Base-by-base conservation (phyloP, 2,888 invertebrate genomes). In the Mactromeris polynyma region DNA sequence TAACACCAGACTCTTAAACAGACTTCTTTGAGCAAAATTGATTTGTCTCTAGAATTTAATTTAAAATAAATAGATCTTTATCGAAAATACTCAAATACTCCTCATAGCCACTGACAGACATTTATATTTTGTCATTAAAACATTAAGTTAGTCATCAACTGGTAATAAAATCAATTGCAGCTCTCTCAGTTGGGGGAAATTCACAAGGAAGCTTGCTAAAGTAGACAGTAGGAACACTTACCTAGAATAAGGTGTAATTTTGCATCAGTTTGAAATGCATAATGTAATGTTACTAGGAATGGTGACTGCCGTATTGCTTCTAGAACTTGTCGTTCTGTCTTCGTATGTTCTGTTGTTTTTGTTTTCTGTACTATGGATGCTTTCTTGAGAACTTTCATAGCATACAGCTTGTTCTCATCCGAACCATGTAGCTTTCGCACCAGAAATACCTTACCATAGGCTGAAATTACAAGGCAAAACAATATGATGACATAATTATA, bases 311-410 rank as follows among this genome's bases (percentile, higher is more conserved):
- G 97, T 90, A 99, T 98, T 83, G 99, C 98, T 97, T 99, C 99
- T 94, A 99, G 97, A 89, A 99, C 99, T 97, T 99, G 98, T 97
- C 99, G 97, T 97, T 99, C 99, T 85, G 99, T 99, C 97, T 98
- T 98, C 46, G 99, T 99, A 97, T 99, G 99, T 96, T 99, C 99
- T 42, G 96, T 96, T 11, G 96, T 96, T 92, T 96, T 96, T 21
- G 96, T 96, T 90, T 96, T 96, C 97, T 98, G 98, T 64, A 99
- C 98, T 95, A 99, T 99, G 42, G 98, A 98, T 85, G 98, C 98
- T 97, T 99, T 99, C 97, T 99, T 99, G 96, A 99, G 97, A 93
- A 99, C 99, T 97, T 99, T 99, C 99, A 99, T 99, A 88, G 99
- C 99, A 97, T 99, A 99, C 90, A 99, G 97, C 94, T 98, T 98